phyloP scores from a whole-genome alignment of 2,888 invertebrate species.

The Pherbina coryleti region DNA sequence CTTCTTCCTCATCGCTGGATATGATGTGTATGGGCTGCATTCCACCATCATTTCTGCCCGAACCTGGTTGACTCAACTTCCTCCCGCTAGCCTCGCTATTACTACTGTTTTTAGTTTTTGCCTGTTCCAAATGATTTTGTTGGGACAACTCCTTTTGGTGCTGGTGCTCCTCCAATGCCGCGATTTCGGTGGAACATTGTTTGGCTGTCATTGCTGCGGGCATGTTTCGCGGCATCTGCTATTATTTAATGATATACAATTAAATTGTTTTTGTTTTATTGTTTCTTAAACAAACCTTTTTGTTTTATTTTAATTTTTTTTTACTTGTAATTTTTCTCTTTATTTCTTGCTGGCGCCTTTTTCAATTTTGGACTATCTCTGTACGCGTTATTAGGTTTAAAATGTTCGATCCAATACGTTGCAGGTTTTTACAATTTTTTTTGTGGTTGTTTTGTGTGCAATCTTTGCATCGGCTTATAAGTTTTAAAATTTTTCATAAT shows the following conservation, averaged over 20 bases:
- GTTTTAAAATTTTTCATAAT: conserved; percentile 38
- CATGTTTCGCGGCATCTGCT: conserved; percentile 9
- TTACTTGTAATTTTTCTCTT: not conserved
- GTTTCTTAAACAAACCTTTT: conserved; percentile 18
- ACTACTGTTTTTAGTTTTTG: too few species aligned
- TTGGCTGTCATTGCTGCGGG: not conserved
- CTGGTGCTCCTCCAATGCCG: not conserved
- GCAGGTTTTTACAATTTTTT: conserved; percentile 10
- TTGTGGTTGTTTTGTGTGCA: conserved; percentile 4
- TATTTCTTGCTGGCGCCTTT: conserved; percentile 45
- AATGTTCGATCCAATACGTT: conserved; percentile 26
- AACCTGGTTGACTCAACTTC: not conserved
- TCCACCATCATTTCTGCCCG: not conserved
- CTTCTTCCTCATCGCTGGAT: conserved; percentile 44
- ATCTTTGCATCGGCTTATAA: conserved; percentile 16
- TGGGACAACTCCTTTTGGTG: not conserved
- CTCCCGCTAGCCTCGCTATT: too few species aligned
- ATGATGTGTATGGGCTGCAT: conserved; percentile 44
- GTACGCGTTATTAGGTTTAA: conserved; percentile 14
- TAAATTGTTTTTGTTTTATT: not conserved
- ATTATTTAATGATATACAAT: not conserved
- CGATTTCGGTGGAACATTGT: not conserved
- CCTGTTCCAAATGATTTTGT: too few species aligned
- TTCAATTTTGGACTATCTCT: not conserved
- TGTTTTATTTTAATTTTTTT: conserved; percentile 19